These are phyloP conservation scores for Herpailurus yagouaroundi DNA, from an alignment of 2,113 vertebrate species.

Conservation along the genomic window DNA sequence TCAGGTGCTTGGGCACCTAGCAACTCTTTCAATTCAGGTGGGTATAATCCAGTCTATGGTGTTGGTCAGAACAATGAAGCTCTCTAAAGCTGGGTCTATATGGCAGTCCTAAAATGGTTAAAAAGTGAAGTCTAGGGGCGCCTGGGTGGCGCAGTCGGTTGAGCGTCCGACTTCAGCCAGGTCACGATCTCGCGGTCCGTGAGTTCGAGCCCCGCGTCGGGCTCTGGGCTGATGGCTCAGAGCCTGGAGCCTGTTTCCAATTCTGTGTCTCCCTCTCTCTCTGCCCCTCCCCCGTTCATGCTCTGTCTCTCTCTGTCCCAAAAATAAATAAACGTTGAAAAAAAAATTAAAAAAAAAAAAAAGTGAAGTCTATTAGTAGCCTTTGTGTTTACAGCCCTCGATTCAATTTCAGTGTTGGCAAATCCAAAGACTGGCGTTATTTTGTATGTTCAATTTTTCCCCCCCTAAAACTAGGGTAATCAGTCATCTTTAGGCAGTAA, in stretches of 20 bases:
- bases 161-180: too few species aligned
- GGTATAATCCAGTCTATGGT: neutral
- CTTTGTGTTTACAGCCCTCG: neutral
- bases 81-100: neutral
- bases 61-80: neutral
- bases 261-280: too few species aligned
- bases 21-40: neutral
- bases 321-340: too few species aligned
- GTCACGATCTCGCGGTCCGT: too few species aligned
- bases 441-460: neutral
- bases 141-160: too few species aligned
- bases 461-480: slow-evolving; percentile 11
- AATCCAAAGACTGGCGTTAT: neutral
- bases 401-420: slow-evolving; percentile 7
- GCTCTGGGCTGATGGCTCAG: too few species aligned
- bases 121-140: neutral
- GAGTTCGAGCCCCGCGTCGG: too few species aligned
- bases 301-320: too few species aligned
- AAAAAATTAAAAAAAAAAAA: too few species aligned
- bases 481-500: slow-evolving; percentile 49
- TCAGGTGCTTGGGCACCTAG: neutral
- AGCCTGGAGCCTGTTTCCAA: too few species aligned
- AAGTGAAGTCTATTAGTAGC: neutral
- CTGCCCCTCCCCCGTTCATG: too few species aligned
- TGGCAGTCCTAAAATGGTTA: neutral